phyloP scores from a whole-genome alignment of 2,797 vertebrate species.

The Scarus forsteni region DNA sequence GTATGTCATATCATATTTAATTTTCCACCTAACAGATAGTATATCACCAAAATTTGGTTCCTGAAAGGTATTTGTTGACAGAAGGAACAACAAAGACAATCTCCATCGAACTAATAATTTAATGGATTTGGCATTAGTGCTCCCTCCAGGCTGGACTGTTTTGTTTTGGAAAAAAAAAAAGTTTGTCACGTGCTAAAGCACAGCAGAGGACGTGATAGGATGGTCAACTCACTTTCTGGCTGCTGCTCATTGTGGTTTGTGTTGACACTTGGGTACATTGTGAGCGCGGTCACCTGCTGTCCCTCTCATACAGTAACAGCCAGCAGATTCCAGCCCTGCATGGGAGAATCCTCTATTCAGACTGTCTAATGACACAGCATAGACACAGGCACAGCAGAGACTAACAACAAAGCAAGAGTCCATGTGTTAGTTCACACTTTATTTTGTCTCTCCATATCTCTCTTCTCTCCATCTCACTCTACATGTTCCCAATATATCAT shows the following conservation, averaged over 20 bases:
- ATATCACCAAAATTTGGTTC: too few species aligned
- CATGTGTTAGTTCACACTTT: constrained; percentile 21
- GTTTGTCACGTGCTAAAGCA: constrained; percentile 38
- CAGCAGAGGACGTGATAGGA: constrained; percentile 43
- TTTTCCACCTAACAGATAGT: too few species aligned
- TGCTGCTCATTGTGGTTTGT: constrained; percentile 65
- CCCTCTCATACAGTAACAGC: constrained; percentile 48
- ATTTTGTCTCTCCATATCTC: constrained; percentile 2
- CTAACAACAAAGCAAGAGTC: constrained; percentile 41
- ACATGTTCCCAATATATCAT: constrained; percentile 35
- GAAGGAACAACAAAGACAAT: not conserved
- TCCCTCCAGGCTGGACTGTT: not conserved
- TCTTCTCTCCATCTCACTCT: not conserved
- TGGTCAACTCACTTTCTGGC: constrained; percentile 55
- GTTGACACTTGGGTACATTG: constrained; percentile 59
- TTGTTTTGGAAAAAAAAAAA: constrained; percentile 17
- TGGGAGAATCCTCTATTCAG: constrained; percentile 30
- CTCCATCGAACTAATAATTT: not conserved
- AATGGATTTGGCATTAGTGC: constrained; percentile 17
- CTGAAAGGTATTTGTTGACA: too few species aligned
- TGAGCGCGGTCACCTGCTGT: constrained; percentile 55
- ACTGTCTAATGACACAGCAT: constrained; percentile 14
- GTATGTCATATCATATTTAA: too few species aligned
- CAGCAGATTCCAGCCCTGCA: constrained; percentile 69
- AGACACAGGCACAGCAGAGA: constrained; percentile 32